Base-by-base conservation (phyloP, 2,113 vertebrate species). In the Callipepla californica region DNA sequence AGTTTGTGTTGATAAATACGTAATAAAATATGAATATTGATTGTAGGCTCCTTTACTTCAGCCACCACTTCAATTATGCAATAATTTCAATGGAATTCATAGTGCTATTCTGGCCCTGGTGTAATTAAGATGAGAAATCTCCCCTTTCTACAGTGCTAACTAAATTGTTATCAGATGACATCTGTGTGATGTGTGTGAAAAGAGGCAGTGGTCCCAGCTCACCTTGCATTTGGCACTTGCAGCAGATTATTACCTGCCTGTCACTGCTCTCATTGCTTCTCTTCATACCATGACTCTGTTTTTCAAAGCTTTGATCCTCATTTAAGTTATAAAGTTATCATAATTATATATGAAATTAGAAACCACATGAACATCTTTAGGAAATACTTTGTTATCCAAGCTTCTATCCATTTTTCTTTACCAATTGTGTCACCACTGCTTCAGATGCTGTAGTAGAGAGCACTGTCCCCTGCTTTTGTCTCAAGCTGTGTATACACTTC, bases 161-260 rank as follows among this genome's bases (percentile, higher is more conserved):
- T 90, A 80, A 89, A 85, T 91, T 80, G 80, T 94, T 95, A 79
- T 45, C 86, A 94, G 80, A 81, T 82, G 78, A 40, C 86, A 93
- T 66, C 62, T 95, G 92, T 47, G 32, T 26, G 53, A 79, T 91
- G 89, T 22, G 89, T 90, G 89, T 76, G 89, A 93, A 92, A 59
- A 87, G 83, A 89, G 53, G 58, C 63, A 78, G 44, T 26, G 69
- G 66, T 89, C 94, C 84, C 92, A 87, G 78, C 77, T 94, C 94
- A 79, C 86, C 45, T 67, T 84, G 80, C 36, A 79, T 69, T 91
- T 96, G 89, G 74, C 86, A 89, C 68, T 66, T 65, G 23, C 61
- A 81, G n/a, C 20, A 26, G 0, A 6, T 61, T 81, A 57, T 65
- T 66, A 77, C 23, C 36, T 81, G 58, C 58, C 62, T 85, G 68